A percentile compares a stretch with the other conserved stretches of the same genome.
phyloP scores from a whole-genome alignment of 2,888 invertebrate genomes.

The Drosophila prolongata region DNA sequence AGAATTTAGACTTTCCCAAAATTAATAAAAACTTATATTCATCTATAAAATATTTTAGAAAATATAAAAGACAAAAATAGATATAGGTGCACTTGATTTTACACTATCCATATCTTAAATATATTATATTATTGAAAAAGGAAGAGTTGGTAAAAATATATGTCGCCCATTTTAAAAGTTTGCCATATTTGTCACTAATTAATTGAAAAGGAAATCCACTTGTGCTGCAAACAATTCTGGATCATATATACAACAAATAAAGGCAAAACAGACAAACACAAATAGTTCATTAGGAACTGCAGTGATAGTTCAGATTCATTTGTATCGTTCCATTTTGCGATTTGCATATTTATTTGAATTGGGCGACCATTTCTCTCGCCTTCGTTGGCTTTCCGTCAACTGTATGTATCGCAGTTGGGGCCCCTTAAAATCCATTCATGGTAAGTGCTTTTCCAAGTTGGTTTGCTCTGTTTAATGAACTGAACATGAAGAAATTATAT shows the following conservation, averaged over 20 bases:
- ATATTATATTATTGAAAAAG: no score
- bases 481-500: constrained; percentile 73
- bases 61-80: no score
- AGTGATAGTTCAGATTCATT: constrained; percentile 20
- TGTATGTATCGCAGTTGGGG: constrained; percentile 20
- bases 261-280: constrained; percentile 23
- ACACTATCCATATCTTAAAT: no score
- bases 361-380: neutral
- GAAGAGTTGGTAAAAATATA: no score
- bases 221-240: constrained; percentile 25
- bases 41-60: no score
- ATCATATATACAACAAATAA: constrained; percentile 17
- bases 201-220: constrained; percentile 20
- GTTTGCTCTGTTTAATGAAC: constrained; percentile 74
- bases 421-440: constrained; percentile 32
- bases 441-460: constrained; percentile 49
- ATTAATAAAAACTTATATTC: no score
- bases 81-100: no score
- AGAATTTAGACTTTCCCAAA: no score
- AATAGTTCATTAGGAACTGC: constrained; percentile 48
- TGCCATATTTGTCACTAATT: neutral
- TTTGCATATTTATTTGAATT: constrained; percentile 52
- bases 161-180: neutral
- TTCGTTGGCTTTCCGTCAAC: constrained; percentile 1
- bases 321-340: constrained; percentile 28